Conservation (phyloP, 2,888 invertebrate species). For the Sinopyrophorus schimmeli region DNA sequence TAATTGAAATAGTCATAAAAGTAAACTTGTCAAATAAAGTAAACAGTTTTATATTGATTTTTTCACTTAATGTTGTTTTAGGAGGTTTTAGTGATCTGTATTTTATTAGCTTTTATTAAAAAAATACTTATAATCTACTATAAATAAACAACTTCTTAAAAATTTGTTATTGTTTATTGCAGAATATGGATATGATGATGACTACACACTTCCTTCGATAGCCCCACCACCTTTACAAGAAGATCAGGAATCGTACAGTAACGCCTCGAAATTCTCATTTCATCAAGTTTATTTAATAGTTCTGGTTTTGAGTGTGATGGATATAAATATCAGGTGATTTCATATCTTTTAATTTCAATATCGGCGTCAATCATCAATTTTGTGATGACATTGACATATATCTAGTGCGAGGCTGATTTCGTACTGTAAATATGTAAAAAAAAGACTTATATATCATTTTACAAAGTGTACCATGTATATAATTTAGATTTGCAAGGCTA, state of each 20-base stretch:
- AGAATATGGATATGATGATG: conserved; percentile 54
- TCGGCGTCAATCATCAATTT: conserved; percentile 30
- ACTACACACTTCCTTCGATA: conserved; percentile 53
- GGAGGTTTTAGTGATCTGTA: not conserved
- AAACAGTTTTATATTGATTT: too few species aligned
- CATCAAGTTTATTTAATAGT: conserved; percentile 25
- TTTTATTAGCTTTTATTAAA: too few species aligned
- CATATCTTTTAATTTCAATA: conserved; percentile 22
- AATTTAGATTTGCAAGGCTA: conserved; percentile 27
- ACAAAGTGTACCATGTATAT: conserved; percentile 26
- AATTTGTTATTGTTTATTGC: too few species aligned
- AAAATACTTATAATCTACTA: too few species aligned
- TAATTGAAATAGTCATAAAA: too few species aligned
- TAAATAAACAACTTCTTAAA: too few species aligned
- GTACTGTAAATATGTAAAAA: conserved; percentile 45
- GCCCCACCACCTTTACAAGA: conserved; percentile 53
- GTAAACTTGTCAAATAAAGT: too few species aligned
- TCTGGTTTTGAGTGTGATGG: conserved; percentile 19
- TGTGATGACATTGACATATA: conserved; percentile 38
- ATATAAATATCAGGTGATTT: conserved; percentile 31
- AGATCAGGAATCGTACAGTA: conserved; percentile 46
- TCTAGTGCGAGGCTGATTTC: conserved; percentile 47
- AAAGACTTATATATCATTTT: conserved; percentile 34
- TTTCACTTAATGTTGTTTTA: too few species aligned
- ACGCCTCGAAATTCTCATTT: conserved; percentile 25